Evolutionary conservation across 2,797 vertebrate species (phyloP), one percentile per base, ranked within the genome.

Genomic region (Jordanella pulchra): DNA sequence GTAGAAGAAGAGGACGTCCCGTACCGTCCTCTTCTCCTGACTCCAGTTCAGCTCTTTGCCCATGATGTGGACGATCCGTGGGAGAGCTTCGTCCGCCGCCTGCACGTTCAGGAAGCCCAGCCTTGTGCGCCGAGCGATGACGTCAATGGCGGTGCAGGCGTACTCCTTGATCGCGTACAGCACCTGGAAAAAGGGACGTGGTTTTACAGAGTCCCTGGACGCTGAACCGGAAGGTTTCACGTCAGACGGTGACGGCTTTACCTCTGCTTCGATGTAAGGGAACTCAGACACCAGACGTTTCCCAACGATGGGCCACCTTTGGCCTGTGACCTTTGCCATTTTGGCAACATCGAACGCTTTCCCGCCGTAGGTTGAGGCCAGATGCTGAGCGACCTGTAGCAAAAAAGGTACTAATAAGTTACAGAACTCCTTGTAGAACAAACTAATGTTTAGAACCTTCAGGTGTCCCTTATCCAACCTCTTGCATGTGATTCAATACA

Each of bases 181-280:
- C 17, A 99, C 96, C 98, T 99, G 55, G 35, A 56, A 21, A 23
- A 47, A 11, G 25, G 25, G 0, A 66, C 23, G 17, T 1, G 18
- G 21, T 18, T 6, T 58, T 50, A 75, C 23, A 66, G 35, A 50
- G 3, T 39, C 25, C 25, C n/a, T 0, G 39, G 11, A 42, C 10
- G 27, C 18, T n/a, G 42, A 6, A 10, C n/a, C 6, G 3, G 61
- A 65, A 23, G 2, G 2, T 17, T 3, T 17, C 15, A 1, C 0
- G 0, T 13, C 25, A 21, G 28, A 32, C 9, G 35, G 2, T 0
- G 4, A 23, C 21, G 3, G 12, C 77, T 63, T 68, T 90, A 99
- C 98, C 97, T 99, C 98, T 12, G 96, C 93, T 89, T 99, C 98
- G 0, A 99, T 99, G 83, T 99, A 99, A 0, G 98, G 97, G 75